Percentiles rank a stretch among this genome's conserved stretches.
Conservation (phyloP, 2,888 invertebrate genomes). For the Aphidoletes aphidimyza region DNA sequence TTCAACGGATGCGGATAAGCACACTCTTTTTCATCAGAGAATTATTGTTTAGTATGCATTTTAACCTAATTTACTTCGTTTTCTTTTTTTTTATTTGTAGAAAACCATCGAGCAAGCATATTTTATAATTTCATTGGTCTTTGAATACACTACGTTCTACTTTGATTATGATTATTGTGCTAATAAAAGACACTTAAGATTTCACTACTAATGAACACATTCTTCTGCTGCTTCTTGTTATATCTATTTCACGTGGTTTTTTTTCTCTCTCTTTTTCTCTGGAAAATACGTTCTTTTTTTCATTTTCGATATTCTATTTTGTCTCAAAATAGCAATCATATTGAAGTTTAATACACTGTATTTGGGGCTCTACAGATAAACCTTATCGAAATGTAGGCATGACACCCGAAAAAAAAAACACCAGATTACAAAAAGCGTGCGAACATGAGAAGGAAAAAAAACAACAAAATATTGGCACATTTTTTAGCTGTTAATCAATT, state of each 20-base stretch:
- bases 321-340: constrained; percentile 12
- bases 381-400: background rate
- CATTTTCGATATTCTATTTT: background rate
- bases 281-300: background rate
- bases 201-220: constrained; percentile 18
- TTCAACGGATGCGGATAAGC: no score
- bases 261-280: background rate
- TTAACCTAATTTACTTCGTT: background rate
- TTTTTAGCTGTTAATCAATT: constrained; percentile 1
- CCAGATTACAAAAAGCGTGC: background rate
- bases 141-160: background rate
- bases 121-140: background rate
- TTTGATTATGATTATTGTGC: background rate
- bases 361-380: background rate
- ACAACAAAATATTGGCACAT: background rate
- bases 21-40: background rate
- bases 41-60: no score
- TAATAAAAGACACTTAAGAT: background rate
- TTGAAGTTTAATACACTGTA: background rate
- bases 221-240: background rate
- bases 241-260: constrained; percentile 9
- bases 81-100: background rate
- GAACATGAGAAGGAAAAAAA: background rate
- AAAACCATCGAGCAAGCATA: no score
- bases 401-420: background rate